These are phyloP conservation scores for Aurelia coerulea DNA, from an alignment of 30 jellyfish, hydroid and myxozoan genomes.

Conservation along the genomic window DNA sequence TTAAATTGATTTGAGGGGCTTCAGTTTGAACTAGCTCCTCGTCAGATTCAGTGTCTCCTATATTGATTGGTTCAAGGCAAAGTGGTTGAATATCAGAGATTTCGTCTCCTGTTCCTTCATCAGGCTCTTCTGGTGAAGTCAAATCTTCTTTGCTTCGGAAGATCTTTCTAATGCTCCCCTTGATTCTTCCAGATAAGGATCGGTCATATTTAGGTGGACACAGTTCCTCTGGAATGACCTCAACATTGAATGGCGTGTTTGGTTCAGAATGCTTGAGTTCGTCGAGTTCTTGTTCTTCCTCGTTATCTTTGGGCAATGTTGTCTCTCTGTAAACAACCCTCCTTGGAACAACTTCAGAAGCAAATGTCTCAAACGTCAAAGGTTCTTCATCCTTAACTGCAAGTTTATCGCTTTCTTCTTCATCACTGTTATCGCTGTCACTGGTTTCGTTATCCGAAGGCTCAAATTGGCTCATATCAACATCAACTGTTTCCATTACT, in stretches of 20 bases:
- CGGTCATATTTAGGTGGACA: not conserved
- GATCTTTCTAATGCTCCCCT: not conserved
- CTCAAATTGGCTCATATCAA: not conserved
- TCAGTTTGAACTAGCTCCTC: too few relatives aligned
- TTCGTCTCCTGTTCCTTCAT: conserved; percentile 3
- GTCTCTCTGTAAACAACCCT: conserved; percentile 21
- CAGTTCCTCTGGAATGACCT: not conserved
- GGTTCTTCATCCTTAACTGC: not conserved
- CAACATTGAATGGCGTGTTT: not conserved
- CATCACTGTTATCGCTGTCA: not conserved
- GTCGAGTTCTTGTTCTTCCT: not conserved
- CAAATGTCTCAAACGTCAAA: not conserved
- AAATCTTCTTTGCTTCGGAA: not conserved
- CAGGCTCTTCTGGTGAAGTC: not conserved
- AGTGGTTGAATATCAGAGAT: conserved; percentile 10
- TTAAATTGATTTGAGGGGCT: too few relatives aligned
- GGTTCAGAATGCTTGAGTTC: not conserved
- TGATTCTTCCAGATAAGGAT: not conserved
- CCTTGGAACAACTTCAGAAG: not conserved
- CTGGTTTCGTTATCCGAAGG: too few relatives aligned
- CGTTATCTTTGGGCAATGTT: not conserved
- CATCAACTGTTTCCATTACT: not conserved
- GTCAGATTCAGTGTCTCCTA: not conserved
- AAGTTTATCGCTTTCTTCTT: not conserved
- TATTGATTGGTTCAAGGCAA: not conserved